These are phyloP conservation scores for Himalopsyche anomala DNA, from an alignment of 2,888 invertebrate genomes.

Conservation along the genomic window DNA sequence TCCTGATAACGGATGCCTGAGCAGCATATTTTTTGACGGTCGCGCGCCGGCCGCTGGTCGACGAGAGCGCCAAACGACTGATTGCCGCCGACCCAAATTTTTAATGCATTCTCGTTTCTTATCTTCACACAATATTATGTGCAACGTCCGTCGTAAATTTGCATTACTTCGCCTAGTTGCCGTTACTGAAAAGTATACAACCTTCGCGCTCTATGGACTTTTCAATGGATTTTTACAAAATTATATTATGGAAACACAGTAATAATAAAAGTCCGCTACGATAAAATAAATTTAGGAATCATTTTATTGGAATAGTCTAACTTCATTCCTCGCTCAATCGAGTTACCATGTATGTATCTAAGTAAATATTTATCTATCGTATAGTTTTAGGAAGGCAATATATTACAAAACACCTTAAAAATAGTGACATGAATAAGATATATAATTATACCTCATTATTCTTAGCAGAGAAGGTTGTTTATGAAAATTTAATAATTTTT, in stretches of 20 bases:
- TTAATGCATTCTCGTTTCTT: slow-evolving; percentile 35
- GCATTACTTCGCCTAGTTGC: slow-evolving; percentile 16
- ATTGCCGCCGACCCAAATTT: slow-evolving; percentile 17
- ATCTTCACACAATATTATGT: slow-evolving; percentile 22
- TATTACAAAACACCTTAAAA: too few relatives aligned
- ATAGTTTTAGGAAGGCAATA: too few relatives aligned
- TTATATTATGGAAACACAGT: not conserved
- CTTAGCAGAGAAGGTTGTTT: too few relatives aligned
- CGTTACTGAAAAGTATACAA: slow-evolving; percentile 22
- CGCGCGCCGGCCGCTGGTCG: not conserved
- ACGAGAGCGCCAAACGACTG: not conserved
- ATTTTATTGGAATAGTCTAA: too few relatives aligned
- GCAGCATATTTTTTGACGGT: not conserved
- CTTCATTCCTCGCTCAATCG: too few relatives aligned
- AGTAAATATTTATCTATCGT: too few relatives aligned
- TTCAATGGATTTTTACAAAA: not conserved
- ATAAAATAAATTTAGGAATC: too few relatives aligned
- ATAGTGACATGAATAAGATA: too few relatives aligned
- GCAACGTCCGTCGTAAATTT: slow-evolving; percentile 24
- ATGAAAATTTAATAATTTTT: too few relatives aligned
- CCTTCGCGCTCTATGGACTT: slow-evolving; percentile 28
- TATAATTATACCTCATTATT: too few relatives aligned
- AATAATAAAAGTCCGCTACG: not conserved
- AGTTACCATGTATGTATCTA: too few relatives aligned
- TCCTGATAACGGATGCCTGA: slow-evolving; percentile 6